A percentile compares a stretch with the other conserved stretches of the same genome.
These are phyloP conservation scores for Cistogaster globosa DNA, from an alignment of 2,888 invertebrate species.

Conservation along the genomic window DNA sequence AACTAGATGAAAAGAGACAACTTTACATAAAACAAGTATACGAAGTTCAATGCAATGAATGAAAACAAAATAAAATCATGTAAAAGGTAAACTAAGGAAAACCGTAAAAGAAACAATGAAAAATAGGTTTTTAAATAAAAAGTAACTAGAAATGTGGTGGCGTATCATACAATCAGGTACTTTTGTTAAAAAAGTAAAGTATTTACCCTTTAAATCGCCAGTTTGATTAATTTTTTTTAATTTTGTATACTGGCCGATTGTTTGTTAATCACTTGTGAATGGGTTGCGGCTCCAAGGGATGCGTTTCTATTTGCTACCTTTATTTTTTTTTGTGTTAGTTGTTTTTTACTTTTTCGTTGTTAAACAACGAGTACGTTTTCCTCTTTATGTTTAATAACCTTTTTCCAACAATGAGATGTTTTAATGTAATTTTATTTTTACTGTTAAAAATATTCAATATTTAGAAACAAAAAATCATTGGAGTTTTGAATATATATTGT, in stretches of 20 bases:
- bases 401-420: slow-evolving; percentile 56
- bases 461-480: background rate
- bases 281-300: slow-evolving; percentile 57
- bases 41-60: slow-evolving; percentile 38
- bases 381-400: slow-evolving; percentile 43
- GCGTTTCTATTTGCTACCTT: slow-evolving; percentile 61
- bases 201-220: slow-evolving; percentile 47
- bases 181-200: slow-evolving; percentile 34
- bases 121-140: slow-evolving; percentile 33
- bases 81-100: slow-evolving; percentile 42
- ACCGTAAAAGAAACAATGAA: slow-evolving; percentile 38
- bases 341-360: slow-evolving; percentile 52
- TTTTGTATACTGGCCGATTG: slow-evolving; percentile 48
- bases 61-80: slow-evolving; percentile 59
- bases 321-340: slow-evolving; percentile 46
- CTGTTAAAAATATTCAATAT: background rate
- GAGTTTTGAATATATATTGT: background rate
- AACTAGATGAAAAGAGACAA: slow-evolving; percentile 46
- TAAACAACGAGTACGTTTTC: slow-evolving; percentile 55
- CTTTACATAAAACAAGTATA: slow-evolving; percentile 34
- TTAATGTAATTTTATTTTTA: slow-evolving; percentile 37
- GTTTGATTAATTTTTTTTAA: too few species aligned
- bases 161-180: slow-evolving; percentile 60
- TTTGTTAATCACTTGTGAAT: slow-evolving; percentile 34
- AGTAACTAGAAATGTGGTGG: slow-evolving; percentile 73